Evolutionary conservation across 2,797 vertebrate genomes (phyloP), one percentile per base, ranked within the genome.

Genomic region (Yasuhikotakia modesta): DNA sequence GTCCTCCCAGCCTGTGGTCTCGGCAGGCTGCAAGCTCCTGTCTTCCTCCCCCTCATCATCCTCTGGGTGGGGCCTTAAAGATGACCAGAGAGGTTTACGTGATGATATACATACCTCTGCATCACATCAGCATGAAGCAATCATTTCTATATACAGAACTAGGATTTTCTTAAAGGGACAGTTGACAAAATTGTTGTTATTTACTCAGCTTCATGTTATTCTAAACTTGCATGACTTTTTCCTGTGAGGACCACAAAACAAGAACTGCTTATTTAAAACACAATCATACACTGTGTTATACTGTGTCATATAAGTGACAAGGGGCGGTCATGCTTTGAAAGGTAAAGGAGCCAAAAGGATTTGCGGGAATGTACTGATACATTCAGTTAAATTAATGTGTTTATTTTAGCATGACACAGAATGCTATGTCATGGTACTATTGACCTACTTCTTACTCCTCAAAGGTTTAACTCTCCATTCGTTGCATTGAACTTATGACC

Each of bases 1-100:
- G 2, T 85, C 84, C 55, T 85, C 84, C 84, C 84, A 85, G 76
- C 84, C 81, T 43, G 84, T 77, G 45, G 79, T 79, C 70, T 85
- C 76, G n/a, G 46, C 70, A 50, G 77, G 30, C 60, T 78, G 80
- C 22, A 48, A 73, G 63, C 76, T 80, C 48, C 78, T 80, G 11
- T 85, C 82, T 69, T 75, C 70, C 67, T 78, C 82, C 73, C 73
- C 79, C 30, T 81, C 79, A 70, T 81, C 79, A 22, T 81, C 79
- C n/a, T 70, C 70, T 7, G 61, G 21, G 79, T 81, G 81, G 79
- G 77, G 76, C 68, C 76, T 78, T 78, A 45, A 71, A 71, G 58
- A 65, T 48, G 70, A 53, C 39, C 6, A 64, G 16, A 71, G 32
- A 70, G 48, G 55, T 16, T 6, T 76, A 14, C 10, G 12, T 53